Conservation (phyloP, 2,888 invertebrate species). For the Pyrrhia umbra region DNA sequence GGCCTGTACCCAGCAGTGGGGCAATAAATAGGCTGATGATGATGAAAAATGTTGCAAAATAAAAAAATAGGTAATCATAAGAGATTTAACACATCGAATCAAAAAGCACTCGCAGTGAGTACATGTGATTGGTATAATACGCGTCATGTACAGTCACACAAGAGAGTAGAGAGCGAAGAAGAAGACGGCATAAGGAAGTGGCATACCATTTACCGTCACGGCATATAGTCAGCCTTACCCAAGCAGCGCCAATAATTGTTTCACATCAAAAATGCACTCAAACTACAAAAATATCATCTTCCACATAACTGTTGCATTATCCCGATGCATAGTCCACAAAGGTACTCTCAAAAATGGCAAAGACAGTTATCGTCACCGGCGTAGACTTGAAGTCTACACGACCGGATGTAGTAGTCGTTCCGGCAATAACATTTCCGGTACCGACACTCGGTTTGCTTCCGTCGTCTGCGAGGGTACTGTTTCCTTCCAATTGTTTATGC, state of each 20-base stretch:
- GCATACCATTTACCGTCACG: background rate
- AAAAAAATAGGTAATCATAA: too few relatives aligned
- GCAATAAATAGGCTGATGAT: too few relatives aligned
- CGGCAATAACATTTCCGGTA: constrained; percentile 89
- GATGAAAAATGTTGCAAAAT: too few relatives aligned
- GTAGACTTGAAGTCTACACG: constrained; percentile 85
- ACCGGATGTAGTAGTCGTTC: constrained; percentile 87
- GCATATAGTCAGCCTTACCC: background rate
- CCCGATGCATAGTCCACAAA: constrained; percentile 49
- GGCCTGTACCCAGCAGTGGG: too few relatives aligned
- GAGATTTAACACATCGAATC: too few relatives aligned
- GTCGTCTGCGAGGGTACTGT: constrained; percentile 83
- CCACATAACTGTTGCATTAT: constrained; percentile 54
- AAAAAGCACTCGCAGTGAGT: too few relatives aligned
- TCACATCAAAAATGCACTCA: background rate
- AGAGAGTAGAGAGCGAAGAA: background rate
- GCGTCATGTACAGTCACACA: too few relatives aligned
- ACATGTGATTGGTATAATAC: too few relatives aligned
- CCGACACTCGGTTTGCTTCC: constrained; percentile 87
- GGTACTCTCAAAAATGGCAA: constrained; percentile 73
- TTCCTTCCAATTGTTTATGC: constrained; percentile 87
- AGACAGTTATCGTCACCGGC: constrained; percentile 74
- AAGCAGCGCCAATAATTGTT: too few relatives aligned
- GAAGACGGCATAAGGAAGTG: background rate
- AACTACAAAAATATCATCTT: background rate